Evolutionary conservation across 2,888 invertebrate species (phyloP).

Genomic region (Rhynchonema sp.): DNA sequence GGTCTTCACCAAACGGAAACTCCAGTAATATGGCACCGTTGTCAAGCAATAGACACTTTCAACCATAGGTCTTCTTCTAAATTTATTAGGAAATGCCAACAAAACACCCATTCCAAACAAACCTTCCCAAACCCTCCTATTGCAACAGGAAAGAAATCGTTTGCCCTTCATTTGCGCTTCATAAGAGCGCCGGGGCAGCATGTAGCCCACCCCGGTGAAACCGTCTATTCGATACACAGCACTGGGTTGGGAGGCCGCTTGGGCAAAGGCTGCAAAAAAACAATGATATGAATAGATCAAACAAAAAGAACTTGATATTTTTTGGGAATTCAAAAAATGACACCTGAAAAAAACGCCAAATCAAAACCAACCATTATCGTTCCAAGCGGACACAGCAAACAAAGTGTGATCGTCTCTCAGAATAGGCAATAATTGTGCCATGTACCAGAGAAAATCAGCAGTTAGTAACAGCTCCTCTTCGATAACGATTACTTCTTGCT

Average conservation of each 20-base stretch:
- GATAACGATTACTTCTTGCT: constrained; percentile 34
- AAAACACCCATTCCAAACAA: background rate
- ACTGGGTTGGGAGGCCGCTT: background rate
- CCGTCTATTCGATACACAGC: background rate
- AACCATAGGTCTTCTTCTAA: too few relatives aligned
- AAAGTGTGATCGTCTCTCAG: constrained; percentile 30
- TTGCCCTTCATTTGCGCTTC: background rate
- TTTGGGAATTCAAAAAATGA: too few relatives aligned
- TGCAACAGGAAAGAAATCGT: background rate
- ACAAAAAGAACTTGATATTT: too few relatives aligned
- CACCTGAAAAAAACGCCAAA: too few relatives aligned
- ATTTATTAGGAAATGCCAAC: too few relatives aligned
- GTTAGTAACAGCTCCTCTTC: constrained; percentile 36
- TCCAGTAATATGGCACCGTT: too few relatives aligned
- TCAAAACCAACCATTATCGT: constrained; percentile 30
- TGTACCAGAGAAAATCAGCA: constrained; percentile 36
- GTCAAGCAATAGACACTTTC: too few relatives aligned
- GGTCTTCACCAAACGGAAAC: too few relatives aligned
- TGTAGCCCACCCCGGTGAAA: constrained; percentile 30
- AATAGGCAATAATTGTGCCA: constrained; percentile 31
- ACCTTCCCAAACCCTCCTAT: background rate
- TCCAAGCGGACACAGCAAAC: constrained; percentile 33
- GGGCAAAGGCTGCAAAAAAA: background rate
- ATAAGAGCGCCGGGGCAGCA: constrained; percentile 23
- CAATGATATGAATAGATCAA: too few relatives aligned